phyloP scores from a whole-genome alignment of 2,113 vertebrate genomes.

The Oncorhynchus gorbuscha region DNA sequence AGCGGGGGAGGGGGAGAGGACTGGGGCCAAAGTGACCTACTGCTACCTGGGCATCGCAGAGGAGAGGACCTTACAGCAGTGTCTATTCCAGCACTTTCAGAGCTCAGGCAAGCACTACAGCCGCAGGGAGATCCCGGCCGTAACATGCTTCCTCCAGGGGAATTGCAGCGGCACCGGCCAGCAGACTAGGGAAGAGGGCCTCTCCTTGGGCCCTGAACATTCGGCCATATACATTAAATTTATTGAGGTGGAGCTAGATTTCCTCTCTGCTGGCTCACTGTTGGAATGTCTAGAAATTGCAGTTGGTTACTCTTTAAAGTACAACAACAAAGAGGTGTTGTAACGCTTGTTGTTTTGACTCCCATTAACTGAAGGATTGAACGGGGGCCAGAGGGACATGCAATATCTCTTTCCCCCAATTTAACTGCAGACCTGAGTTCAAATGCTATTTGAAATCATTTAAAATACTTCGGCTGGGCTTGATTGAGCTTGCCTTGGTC shows the following conservation, averaged over 20 bases:
- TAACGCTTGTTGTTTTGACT: conserved; percentile 39
- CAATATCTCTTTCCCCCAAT: conserved; percentile 18
- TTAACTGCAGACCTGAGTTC: no score
- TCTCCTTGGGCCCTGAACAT: conserved; percentile 49
- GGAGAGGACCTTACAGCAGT: conserved; percentile 92
- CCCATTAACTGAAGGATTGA: conserved; percentile 20
- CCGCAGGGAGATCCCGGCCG: conserved; percentile 81
- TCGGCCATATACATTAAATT: conserved; percentile 92
- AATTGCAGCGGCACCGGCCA: conserved; percentile 78
- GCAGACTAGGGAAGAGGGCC: conserved; percentile 70
- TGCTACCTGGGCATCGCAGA: conserved; percentile 96
- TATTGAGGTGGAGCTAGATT: conserved; percentile 98
- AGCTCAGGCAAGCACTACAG: conserved; percentile 84
- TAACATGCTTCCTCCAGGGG: conserved; percentile 91
- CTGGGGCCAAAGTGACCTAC: conserved; percentile 82
- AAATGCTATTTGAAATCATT: no score
- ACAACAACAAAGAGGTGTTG: conserved; percentile 76
- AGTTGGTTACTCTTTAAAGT: conserved; percentile 91
- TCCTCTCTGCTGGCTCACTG: conserved; percentile 95
- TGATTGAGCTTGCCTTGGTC: no score
- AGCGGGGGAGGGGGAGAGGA: conserved; percentile 35
- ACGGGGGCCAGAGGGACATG: not conserved
- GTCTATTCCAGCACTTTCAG: conserved; percentile 94
- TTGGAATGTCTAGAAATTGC: conserved; percentile 98
- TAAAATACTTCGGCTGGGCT: no score